A percentile compares a stretch with the other conserved stretches of the same genome.
These are phyloP conservation scores for Actias luna DNA, from an alignment of 2,888 invertebrate species.

Conservation along the genomic window DNA sequence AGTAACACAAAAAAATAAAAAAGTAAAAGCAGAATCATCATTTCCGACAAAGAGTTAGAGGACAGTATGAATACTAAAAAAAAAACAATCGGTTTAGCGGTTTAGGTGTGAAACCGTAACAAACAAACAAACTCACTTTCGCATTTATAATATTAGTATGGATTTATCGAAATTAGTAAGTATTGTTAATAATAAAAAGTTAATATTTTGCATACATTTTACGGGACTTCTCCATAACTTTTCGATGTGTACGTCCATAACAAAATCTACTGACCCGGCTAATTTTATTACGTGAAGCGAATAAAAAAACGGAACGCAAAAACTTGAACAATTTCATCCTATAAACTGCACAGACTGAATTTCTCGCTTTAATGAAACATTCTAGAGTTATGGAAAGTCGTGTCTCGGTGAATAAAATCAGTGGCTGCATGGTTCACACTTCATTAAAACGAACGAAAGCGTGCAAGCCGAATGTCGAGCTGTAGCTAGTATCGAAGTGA, in stretches of 20 bases:
- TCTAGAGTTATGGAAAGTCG: conserved; percentile 14
- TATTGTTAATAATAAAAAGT: too few relatives aligned
- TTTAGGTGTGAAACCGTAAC: too few relatives aligned
- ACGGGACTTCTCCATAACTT: not conserved
- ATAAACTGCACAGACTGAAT: not conserved
- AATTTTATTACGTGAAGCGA: not conserved
- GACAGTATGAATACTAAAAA: too few relatives aligned
- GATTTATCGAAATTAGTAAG: too few relatives aligned
- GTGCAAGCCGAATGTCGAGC: conserved; percentile 50
- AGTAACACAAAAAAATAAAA: too few relatives aligned
- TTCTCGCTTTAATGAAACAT: conserved; percentile 13
- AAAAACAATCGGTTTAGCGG: too few relatives aligned
- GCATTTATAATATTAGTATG: too few relatives aligned
- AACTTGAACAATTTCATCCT: conserved; percentile 7
- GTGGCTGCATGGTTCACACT: conserved; percentile 49
- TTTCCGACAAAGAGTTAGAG: too few relatives aligned
- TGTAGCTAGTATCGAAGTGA: conserved; percentile 33
- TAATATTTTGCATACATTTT: not conserved
- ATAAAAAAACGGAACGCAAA: conserved; percentile 1
- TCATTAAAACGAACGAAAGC: conserved; percentile 57
- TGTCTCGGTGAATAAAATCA: conserved; percentile 46
- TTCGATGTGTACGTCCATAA: not conserved
- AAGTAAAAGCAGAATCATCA: too few relatives aligned
- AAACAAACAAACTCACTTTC: too few relatives aligned
- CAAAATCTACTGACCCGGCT: not conserved